These are phyloP conservation scores for Anastrepha ludens DNA, from an alignment of 1,140 invertebrate genomes.

Conservation along the genomic window DNA sequence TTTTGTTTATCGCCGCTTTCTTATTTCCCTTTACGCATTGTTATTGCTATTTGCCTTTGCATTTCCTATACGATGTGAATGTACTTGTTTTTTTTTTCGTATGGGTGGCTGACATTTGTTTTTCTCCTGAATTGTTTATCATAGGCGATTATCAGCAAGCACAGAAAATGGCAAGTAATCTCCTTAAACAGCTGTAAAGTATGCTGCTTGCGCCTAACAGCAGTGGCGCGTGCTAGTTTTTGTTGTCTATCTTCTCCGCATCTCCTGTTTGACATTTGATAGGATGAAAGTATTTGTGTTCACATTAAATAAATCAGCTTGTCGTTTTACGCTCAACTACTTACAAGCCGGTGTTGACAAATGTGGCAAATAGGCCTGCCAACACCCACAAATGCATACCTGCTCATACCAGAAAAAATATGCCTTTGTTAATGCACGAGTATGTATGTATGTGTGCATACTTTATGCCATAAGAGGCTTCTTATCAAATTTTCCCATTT, in stretches of 20 bases:
- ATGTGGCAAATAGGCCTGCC: conserved; percentile 13
- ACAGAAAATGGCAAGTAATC: background rate
- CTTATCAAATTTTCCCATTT: background rate
- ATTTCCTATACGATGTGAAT: too few species aligned
- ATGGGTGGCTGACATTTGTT: background rate
- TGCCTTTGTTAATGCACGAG: background rate
- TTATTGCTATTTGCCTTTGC: too few species aligned
- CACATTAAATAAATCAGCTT: conserved; percentile 50
- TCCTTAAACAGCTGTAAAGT: background rate
- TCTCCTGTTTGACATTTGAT: background rate
- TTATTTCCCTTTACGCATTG: too few species aligned
- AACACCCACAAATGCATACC: background rate
- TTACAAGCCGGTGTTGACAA: conserved; percentile 41
- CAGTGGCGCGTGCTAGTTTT: background rate
- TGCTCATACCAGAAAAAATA: background rate
- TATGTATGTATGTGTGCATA: background rate
- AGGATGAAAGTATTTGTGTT: background rate
- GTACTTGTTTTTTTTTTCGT: too few species aligned
- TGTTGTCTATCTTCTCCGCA: background rate
- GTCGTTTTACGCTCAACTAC: conserved; percentile 37
- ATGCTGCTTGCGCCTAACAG: background rate
- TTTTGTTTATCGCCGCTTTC: too few species aligned
- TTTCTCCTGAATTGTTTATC: background rate
- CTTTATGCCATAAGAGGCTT: background rate
- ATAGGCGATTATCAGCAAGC: background rate